Evolutionary conservation across 2,888 invertebrate species (phyloP).

Genomic region (Catocala fraxini): DNA sequence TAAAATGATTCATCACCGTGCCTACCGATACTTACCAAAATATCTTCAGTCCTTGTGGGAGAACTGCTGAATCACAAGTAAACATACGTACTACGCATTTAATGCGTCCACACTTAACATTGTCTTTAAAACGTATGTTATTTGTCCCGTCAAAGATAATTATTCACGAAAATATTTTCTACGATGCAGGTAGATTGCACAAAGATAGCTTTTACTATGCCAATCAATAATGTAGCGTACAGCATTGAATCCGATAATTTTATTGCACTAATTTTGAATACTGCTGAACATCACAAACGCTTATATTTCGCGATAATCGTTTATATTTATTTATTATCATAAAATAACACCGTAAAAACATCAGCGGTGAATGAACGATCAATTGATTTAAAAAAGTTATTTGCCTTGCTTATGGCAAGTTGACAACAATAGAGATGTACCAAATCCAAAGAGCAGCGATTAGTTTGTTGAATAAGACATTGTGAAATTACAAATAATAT

Average conservation of each 20-base stretch:
- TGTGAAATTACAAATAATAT: too few relatives aligned
- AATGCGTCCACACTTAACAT: slow-evolving; percentile 67
- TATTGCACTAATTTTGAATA: slow-evolving; percentile 80
- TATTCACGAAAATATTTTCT: slow-evolving; percentile 81
- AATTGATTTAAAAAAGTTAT: slow-evolving; percentile 78
- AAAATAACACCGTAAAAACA: slow-evolving; percentile 86
- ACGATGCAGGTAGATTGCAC: slow-evolving; percentile 84
- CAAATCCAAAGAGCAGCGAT: slow-evolving; percentile 28
- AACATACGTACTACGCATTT: slow-evolving; percentile 70
- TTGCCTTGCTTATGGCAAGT: slow-evolving; percentile 67
- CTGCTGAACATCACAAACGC: slow-evolving; percentile 69
- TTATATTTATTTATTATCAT: slow-evolving; percentile 83
- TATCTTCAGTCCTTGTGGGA: slow-evolving; percentile 65
- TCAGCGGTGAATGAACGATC: slow-evolving; percentile 88
- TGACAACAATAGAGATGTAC: slow-evolving; percentile 65
- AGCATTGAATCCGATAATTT: slow-evolving; percentile 63
- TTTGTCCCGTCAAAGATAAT: slow-evolving; percentile 73
- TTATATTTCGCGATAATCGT: slow-evolving; percentile 75
- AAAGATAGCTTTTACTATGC: slow-evolving; percentile 71
- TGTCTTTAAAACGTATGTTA: slow-evolving; percentile 71
- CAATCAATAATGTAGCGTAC: slow-evolving; percentile 64
- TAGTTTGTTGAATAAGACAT: slow-evolving; percentile 33
- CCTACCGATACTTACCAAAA: slow-evolving; percentile 76
- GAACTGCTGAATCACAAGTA: slow-evolving; percentile 64
- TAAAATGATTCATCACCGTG: slow-evolving; percentile 77